Evolutionary conservation across 2,888 invertebrate genomes (phyloP).

Genomic region (Allygus modestus): DNA sequence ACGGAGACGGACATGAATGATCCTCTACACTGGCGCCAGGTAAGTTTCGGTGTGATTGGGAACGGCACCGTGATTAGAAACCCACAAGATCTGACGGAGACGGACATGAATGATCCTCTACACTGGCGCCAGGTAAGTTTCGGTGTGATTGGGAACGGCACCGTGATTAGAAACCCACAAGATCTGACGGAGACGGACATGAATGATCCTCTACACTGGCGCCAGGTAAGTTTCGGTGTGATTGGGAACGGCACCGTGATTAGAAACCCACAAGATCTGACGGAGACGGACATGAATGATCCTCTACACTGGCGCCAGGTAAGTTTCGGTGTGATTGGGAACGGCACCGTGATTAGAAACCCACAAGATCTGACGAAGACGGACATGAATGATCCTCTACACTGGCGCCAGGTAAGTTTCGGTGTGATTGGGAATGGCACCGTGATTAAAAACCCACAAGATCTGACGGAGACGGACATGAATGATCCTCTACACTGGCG

Average conservation of each 20-base stretch:
- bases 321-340: too few species aligned
- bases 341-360: background rate
- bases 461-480: background rate
- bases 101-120: background rate
- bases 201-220: constrained; percentile 5
- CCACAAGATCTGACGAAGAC: background rate
- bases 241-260: background rate
- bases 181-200: background rate
- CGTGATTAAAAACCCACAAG: background rate
- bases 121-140: constrained; percentile 8
- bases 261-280: background rate
- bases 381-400: background rate
- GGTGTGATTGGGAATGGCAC: background rate
- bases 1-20: background rate
- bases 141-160: background rate
- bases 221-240: constrained; percentile 11
- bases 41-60: too few species aligned
- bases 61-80: background rate
- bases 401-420: constrained; percentile 7
- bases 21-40: constrained; percentile 8
- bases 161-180: background rate
- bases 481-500: constrained; percentile 13
- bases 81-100: background rate
- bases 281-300: background rate
- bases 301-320: constrained; percentile 9